Base-by-base conservation (phyloP, 1,140 invertebrate species). In the Listronotus bonariensis region DNA sequence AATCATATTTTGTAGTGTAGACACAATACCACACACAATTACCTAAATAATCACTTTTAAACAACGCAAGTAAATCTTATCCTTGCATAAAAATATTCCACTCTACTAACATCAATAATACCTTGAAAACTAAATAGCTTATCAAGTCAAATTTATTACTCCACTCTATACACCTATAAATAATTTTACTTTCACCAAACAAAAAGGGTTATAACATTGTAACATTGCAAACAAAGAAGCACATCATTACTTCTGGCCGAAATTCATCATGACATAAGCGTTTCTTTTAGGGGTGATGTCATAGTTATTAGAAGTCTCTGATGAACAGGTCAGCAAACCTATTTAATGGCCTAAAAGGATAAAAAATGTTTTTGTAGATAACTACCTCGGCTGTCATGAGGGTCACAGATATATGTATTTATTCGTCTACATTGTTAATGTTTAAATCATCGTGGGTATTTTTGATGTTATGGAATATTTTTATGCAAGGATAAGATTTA, bases 251-350 rank as follows among this genome's bases (percentile, higher is more conserved):
- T 59, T 45, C 43, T 49, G 41, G 12, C 56, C 43, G 38, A 18
- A 15, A 18, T 38, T 34, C 9, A 34, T 18, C 45, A 51, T 59
- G 57, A 59, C 57, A 59, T 59, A 59, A 59, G 31, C 57, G 36
- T 49, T 51, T 40, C 57, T 59, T 59, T 59, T 59, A 59, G 43
- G 57, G 57, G 45, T 59, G 57, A 59, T 59, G 57, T 59, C 57
- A 59, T 59, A 49, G 32, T 32, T 11, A 45, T 43, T 57, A 46
- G 55, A 57, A 32, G 52, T 55, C 55, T 59, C 34, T n/a, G 57
- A 20, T n/a, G 57, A 49, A 32, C 57, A 32, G 57, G 57, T 59
- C 57, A 51, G 57, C 57, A 59, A 59, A 59, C 57, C 41, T 20
- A 38, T 59, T 49, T 59, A 49, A 45, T 34, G 38, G 43, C 31